These are phyloP conservation scores for Eucriotettix oculatus DNA, from an alignment of 2,888 invertebrate species.

Conservation along the genomic window DNA sequence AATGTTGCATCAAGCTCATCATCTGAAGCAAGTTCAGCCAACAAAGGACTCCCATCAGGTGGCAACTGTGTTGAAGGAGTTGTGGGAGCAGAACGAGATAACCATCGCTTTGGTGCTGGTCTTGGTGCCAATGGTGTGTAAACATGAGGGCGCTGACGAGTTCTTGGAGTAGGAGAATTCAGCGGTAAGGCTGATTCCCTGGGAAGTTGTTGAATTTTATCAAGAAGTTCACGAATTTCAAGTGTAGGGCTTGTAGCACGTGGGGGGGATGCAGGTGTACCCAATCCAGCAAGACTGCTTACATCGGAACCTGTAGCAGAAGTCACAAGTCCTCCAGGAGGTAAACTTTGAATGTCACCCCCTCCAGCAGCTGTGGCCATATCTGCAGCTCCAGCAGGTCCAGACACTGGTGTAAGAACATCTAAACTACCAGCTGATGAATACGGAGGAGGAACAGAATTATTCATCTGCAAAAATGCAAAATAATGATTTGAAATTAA, in stretches of 20 bases:
- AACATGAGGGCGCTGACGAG: background rate
- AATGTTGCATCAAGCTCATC: background rate
- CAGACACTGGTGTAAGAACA: conserved; percentile 2
- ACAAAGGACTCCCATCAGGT: conserved; percentile 20
- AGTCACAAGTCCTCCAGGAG: conserved; percentile 7
- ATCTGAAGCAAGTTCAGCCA: background rate
- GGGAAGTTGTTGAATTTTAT: conserved; percentile 51
- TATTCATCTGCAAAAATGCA: conserved; percentile 41
- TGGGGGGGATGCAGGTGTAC: conserved; percentile 57
- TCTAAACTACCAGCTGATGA: conserved; percentile 62
- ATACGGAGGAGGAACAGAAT: conserved; percentile 68
- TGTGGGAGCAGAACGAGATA: conserved; percentile 63
- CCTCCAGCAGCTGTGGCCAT: conserved; percentile 10
- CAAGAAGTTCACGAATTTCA: conserved; percentile 53
- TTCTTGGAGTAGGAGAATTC: conserved; percentile 16
- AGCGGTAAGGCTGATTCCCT: conserved; percentile 23
- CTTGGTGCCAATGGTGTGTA: conserved; percentile 10
- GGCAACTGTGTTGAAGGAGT: conserved; percentile 58
- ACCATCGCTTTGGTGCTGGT: conserved; percentile 27
- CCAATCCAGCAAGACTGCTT: conserved; percentile 48
- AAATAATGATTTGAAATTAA: background rate
- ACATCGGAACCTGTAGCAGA: conserved; percentile 40
- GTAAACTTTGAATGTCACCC: background rate
- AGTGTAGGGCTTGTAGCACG: conserved; percentile 68
- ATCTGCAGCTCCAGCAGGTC: conserved; percentile 16